Base-by-base conservation (phyloP, 2,888 invertebrate genomes). In the Pocota personata region DNA sequence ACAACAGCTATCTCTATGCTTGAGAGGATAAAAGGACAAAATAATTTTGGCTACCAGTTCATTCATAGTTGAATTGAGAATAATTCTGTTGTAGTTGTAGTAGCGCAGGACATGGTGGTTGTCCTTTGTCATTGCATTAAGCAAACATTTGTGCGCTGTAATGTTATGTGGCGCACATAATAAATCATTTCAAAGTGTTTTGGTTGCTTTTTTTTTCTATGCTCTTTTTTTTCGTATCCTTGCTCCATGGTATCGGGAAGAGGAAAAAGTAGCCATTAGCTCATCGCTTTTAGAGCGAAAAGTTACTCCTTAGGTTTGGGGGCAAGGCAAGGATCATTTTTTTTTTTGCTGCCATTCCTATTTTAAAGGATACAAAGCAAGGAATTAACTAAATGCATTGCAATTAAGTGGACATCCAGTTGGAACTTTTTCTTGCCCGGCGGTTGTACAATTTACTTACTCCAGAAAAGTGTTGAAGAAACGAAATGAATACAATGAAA, bases 361-460 rank as follows among this genome's bases (percentile, higher is more conserved):
- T 76, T 86, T 80, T 64, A 76, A 80, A 80, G 75, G 79, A 52
- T 55, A 67, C 72, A 67, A 32, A 76, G 72, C 82, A 72, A 82
- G 72, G 76, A 80, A 86, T 86, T 86, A 80, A 67, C 86, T 77
- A 86, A 86, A 80, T 86, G 76, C 86, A 80, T 80, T 80, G 72
- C 71, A 86, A 86, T 80, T 80, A 86, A 76, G 80, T 60, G 80
- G 80, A 60, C 60, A 75, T 84, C 79, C 75, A 64, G 69, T 84
- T 79, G 58, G 64, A 71, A 75, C 69, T 79, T 79, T 69, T 58
- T 75, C 64, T 24, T 57, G 48, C 27, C 27, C 69, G n/a, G 32
- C 67, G 69, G 78, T 58, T 66, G n/a, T 55, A 46, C 62, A 78
- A 78, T 78, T 78, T 71, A 78, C 78, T 71, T 62, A 71, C 55